Base-by-base conservation (phyloP, 2,113 vertebrate genomes). In the Actenoides lindsayi region DNA sequence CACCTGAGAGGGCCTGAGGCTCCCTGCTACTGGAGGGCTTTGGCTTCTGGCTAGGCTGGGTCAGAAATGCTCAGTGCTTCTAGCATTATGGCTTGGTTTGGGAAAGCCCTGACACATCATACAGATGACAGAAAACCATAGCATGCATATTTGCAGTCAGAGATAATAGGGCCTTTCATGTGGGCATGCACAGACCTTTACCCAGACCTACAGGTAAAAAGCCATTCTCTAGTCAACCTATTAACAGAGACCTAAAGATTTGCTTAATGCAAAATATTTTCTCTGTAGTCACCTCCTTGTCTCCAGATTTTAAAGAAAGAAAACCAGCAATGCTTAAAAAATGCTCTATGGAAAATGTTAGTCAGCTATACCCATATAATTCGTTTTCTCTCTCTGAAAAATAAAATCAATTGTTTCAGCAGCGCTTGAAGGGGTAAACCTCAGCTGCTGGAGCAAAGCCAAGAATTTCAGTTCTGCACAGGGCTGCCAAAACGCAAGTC, bases 171-270 rank as follows among this genome's bases (percentile, higher is more conserved):
- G 39, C 39, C 39, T 92, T 90, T 79, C 41, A n/a, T 17, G 35
- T 76, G 42, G 50, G 62, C 53, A 79, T 88, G 75, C 48, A 86
- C 21, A 90, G 57, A 83, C 31, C 16, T 83, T 88, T 82, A 12
- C 83, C 28, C 39, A 83, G 42, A 48, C 11, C 33, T 39, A 11
- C 0, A 0, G 15, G 33, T 1, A 56, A 92, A 83, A 23, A 2
- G 0, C 23, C 68, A 90, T 6, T 10, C 14, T 54, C 27, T 11
- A 65, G 30, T 46, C 53, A 87, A 75, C 15, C 12, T 65, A 62
- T 31, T 92, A 59, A 83, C 63, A 57, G 9, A 69, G 57, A 53
- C 35, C 39, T 71, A 30, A 78, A 42, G 63, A 57, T 53, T 37
- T 76, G 8, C 60, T 83, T 54, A 62, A 54, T 42, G 15, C 13